Conservation (phyloP, 2,888 invertebrate genomes). For the Volucella bombylans region DNA sequence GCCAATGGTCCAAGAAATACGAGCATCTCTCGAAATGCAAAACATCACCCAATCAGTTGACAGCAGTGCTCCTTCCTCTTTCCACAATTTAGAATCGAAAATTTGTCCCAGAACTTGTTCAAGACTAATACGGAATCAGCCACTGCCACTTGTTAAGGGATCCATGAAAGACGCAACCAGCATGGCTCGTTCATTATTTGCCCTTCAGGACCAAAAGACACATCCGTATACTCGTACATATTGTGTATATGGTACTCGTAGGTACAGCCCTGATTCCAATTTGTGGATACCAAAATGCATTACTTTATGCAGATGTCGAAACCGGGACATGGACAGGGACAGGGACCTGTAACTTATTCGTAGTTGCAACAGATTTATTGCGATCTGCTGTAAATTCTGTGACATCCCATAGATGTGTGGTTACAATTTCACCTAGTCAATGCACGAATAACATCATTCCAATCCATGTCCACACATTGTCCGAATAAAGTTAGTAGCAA, state of each 20-base stretch:
- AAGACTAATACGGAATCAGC: conserved; percentile 17
- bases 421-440: not conserved
- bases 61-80: not conserved
- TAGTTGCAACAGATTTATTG: conserved; percentile 45
- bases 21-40: conserved; percentile 57
- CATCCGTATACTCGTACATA: too few species aligned
- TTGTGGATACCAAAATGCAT: conserved; percentile 59
- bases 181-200: conserved; percentile 67
- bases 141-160: conserved; percentile 59
- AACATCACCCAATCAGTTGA: conserved; percentile 62
- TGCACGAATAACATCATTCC: not conserved
- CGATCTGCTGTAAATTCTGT: conserved; percentile 9
- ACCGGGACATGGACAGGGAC: not conserved
- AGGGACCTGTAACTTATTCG: not conserved
- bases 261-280: conserved; percentile 55
- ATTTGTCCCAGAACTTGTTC: conserved; percentile 53
- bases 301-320: conserved; percentile 62
- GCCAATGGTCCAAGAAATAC: conserved; percentile 58
- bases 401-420: conserved; percentile 13
- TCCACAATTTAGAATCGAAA: conserved; percentile 26
- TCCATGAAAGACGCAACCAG: conserved; percentile 65
- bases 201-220: conserved; percentile 38
- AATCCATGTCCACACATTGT: conserved; percentile 1
- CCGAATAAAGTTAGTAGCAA: not conserved
- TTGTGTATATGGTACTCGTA: not conserved